A percentile compares a stretch with the other conserved stretches of the same genome.
Conservation (phyloP, 2,888 invertebrate genomes). For the Euclidia mi region DNA sequence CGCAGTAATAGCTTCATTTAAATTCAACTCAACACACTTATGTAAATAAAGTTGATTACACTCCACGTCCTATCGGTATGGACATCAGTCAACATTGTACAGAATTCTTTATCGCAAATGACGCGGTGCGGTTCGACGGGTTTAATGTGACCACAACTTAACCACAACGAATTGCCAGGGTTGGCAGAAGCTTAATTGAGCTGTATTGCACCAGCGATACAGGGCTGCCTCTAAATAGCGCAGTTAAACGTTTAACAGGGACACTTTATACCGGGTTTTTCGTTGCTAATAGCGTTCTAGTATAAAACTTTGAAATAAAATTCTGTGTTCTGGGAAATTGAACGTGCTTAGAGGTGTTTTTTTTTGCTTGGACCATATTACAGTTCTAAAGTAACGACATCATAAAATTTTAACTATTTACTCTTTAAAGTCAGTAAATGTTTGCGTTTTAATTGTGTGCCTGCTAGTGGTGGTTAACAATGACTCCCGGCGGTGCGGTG, state of each 20-base stretch:
- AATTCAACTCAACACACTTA: constrained; percentile 36
- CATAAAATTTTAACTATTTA: constrained; percentile 28
- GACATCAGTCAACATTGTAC: constrained; percentile 53
- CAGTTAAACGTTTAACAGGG: constrained; percentile 59
- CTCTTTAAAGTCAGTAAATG: constrained; percentile 12
- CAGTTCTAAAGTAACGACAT: constrained; percentile 27
- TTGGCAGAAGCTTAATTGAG: constrained; percentile 73
- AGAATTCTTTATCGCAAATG: constrained; percentile 63
- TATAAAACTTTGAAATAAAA: constrained; percentile 54
- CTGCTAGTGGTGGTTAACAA: constrained; percentile 9
- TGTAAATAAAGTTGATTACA: constrained; percentile 42
- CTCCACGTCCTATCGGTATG: constrained; percentile 27
- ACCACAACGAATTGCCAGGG: constrained; percentile 75
- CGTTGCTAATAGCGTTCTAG: constrained; percentile 51
- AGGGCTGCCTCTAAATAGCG: constrained; percentile 55
- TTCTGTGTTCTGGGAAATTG: constrained; percentile 40
- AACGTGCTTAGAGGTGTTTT: constrained; percentile 26
- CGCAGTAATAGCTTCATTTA: constrained; percentile 31
- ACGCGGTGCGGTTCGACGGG: constrained; percentile 64
- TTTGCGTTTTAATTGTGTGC: constrained; percentile 15
- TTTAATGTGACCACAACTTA: constrained; percentile 72
- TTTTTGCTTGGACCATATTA: constrained; percentile 23
- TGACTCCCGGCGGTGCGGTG: not conserved
- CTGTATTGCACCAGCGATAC: constrained; percentile 58
- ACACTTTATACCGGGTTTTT: constrained; percentile 57